Conservation (phyloP, 2,797 vertebrate genomes). For the Sternarchorhynchus goeldii region DNA sequence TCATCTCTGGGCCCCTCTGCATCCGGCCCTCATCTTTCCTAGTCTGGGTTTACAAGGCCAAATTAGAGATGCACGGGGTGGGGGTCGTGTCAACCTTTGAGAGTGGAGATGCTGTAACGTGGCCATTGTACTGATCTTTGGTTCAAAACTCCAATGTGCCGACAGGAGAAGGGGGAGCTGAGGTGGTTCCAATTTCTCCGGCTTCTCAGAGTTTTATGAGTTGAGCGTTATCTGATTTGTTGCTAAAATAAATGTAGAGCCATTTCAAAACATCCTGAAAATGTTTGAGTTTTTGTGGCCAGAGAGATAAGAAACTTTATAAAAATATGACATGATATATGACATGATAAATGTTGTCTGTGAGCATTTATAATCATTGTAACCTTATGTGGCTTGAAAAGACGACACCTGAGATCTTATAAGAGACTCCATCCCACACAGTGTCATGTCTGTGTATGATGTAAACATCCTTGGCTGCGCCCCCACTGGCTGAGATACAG, state of each 20-base stretch:
- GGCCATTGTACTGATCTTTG: conserved; percentile 17
- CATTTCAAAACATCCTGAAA: neutral
- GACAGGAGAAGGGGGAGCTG: neutral
- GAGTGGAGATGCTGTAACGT: neutral
- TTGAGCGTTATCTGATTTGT: neutral
- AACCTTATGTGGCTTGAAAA: too few species aligned
- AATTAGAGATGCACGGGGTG: too few species aligned
- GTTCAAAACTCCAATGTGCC: conserved; percentile 10
- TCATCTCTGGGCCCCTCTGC: too few species aligned
- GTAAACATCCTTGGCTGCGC: neutral
- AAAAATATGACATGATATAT: too few species aligned
- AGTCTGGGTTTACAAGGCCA: too few species aligned
- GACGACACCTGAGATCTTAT: too few species aligned
- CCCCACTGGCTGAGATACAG: neutral
- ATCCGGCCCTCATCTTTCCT: too few species aligned
- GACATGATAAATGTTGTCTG: too few species aligned
- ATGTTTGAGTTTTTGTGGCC: neutral
- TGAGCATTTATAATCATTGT: too few species aligned
- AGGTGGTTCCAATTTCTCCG: neutral
- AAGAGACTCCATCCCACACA: too few species aligned
- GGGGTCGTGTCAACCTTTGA: neutral
- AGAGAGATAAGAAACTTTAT: neutral
- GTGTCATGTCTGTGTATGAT: neutral
- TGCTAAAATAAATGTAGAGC: neutral
- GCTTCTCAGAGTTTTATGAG: conserved; percentile 1